Evolutionary conservation across 2,113 vertebrate species (phyloP), one percentile per base, ranked within the genome.

Genomic region (Ceratotherium simum): DNA sequence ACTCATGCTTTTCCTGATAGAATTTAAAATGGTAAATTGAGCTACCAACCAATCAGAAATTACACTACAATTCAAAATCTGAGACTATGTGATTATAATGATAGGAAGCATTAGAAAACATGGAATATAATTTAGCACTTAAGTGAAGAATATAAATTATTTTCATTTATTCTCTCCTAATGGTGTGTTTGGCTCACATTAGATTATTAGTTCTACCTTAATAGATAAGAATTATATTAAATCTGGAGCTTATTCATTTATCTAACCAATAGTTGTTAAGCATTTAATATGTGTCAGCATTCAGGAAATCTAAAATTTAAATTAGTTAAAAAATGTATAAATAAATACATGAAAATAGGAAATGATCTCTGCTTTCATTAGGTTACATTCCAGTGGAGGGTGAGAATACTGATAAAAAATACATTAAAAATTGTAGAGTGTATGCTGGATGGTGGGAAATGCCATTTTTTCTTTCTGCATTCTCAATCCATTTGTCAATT

Each of bases 21-120:
- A 27, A 79, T 78, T 94, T 94, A 72, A 90, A 92, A 70, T 75
- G 65, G 16, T 80, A 95, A 84, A 70, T 91, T 91, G 29, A 96
- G 48, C 29, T 89, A 2, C 9, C 23, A 91, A 79, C 18, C 33
- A 96, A 67, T 23, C 56, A 65, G 75, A 88, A 67, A 84, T 69
- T 64, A 58, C 27, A 67, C 2, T 62, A 31, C 4, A 67, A 80
- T 65, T 83, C 16, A 82, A 88, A 80, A 93, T 31, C 42, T 42
- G 79, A 79, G 4, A 11, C 84, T 60, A 60, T 67, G 9, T 73
- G 31, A 83, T 91, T 80, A 56, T 33, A 95, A 33, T 60, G 65
- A 67, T 72, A 73, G 46, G 33, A 72, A 64, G 60, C 29, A 72
- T 91, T 69, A 51, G 58, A 70, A 85, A n/a, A 39, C 7, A 39